Evolutionary conservation across 1,140 invertebrate genomes (phyloP).

Genomic region (Pogonognathellus flavescens): DNA sequence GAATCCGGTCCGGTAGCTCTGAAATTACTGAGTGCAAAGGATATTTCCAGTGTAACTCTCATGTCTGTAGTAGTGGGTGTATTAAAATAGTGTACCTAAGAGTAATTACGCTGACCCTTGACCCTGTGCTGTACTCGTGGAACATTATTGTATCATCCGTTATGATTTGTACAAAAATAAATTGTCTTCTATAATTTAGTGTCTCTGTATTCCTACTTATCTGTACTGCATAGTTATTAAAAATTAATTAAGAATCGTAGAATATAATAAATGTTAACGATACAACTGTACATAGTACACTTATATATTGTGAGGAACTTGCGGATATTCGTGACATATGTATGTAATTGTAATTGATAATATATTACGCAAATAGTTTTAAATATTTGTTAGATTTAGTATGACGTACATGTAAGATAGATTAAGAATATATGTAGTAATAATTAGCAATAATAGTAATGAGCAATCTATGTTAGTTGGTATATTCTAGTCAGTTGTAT

Average conservation of each 20-base stretch:
- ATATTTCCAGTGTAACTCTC: too few species aligned
- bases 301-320: neutral
- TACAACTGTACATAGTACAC: too few species aligned
- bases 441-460: neutral
- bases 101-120: neutral
- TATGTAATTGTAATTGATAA: too few species aligned
- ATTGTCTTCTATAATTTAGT: neutral
- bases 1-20: neutral
- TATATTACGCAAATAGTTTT: too few species aligned
- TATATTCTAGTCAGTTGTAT: slow-evolving; percentile 29
- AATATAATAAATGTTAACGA: too few species aligned
- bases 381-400: too few species aligned
- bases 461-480: neutral
- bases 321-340: too few species aligned
- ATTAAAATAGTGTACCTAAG: neutral
- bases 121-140: slow-evolving; percentile 15
- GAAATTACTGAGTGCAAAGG: neutral
- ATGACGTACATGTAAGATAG: neutral
- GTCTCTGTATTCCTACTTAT: too few species aligned
- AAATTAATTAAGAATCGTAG: too few species aligned
- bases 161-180: slow-evolving; percentile 37
- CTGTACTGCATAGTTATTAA: too few species aligned
- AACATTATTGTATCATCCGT: slow-evolving; percentile 20
- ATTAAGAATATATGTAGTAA: neutral
- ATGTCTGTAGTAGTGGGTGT: neutral